Evolutionary conservation across 2,797 vertebrate species (phyloP).

Genomic region (Prionace glauca): DNA sequence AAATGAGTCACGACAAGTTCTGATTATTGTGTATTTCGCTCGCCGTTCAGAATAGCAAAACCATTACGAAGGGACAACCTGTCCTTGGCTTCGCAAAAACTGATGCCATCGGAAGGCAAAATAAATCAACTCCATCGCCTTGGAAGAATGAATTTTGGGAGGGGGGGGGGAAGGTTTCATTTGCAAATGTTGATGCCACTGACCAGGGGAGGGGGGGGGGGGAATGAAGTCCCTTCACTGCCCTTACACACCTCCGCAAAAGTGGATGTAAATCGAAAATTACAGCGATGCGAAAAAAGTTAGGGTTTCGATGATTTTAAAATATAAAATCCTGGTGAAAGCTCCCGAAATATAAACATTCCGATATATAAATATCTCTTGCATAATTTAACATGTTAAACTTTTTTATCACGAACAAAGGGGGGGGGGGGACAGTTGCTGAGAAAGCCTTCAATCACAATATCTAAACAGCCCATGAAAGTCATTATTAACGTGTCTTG

Average conservation of each 20-base stretch:
- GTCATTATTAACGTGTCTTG: slow-evolving; percentile 35
- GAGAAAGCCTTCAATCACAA: slow-evolving; percentile 17
- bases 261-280: not conserved
- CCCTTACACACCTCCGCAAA: not conserved
- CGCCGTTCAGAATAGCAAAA: not conserved
- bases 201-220: not conserved
- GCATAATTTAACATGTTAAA: slow-evolving; percentile 16
- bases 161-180: not conserved
- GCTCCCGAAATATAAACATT: not conserved
- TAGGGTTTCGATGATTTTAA: not conserved
- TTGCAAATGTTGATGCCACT: not conserved
- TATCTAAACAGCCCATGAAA: slow-evolving; percentile 6
- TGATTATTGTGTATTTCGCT: not conserved
- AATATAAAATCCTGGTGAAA: not conserved
- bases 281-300: not conserved
- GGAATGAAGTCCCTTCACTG: not conserved
- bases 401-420: not conserved
- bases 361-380: not conserved
- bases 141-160: not conserved
- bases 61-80: not conserved
- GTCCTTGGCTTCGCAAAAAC: not conserved
- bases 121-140: not conserved
- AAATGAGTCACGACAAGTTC: not conserved
- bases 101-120: not conserved
- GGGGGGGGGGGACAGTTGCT: not conserved